A percentile compares a stretch with the other conserved stretches of the same genome.
Evolutionary conservation across 2,888 invertebrate genomes (phyloP).

Genomic region (Autographa gamma): DNA sequence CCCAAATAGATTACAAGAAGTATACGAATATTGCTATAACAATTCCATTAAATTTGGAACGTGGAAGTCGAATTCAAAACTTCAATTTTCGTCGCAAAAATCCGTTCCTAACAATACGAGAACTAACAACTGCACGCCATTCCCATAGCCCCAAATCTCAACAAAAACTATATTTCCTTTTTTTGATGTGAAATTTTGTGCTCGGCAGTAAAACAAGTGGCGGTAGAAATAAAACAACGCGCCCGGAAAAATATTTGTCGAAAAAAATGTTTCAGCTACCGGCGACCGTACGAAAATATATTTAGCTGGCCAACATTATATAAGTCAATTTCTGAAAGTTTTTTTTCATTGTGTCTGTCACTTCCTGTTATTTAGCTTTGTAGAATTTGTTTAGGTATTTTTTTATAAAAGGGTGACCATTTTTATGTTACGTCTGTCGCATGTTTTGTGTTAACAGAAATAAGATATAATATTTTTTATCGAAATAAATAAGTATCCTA

Average conservation of each 20-base stretch:
- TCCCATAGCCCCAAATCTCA: slow-evolving; percentile 38
- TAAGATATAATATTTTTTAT: neutral
- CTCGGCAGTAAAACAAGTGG: slow-evolving; percentile 53
- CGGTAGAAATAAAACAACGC: slow-evolving; percentile 46
- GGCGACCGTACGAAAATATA: slow-evolving; percentile 31
- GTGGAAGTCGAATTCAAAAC: neutral
- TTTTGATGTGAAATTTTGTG: slow-evolving; percentile 51
- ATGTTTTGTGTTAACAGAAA: too few relatives aligned
- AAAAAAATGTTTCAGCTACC: slow-evolving; percentile 40
- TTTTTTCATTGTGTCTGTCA: slow-evolving; percentile 3
- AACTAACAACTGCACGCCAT: slow-evolving; percentile 9
- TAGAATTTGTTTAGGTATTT: neutral
- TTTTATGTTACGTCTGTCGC: too few relatives aligned
- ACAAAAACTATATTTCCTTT: slow-evolving; percentile 45
- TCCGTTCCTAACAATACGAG: neutral
- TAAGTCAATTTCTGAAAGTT: slow-evolving; percentile 25
- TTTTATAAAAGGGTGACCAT: neutral
- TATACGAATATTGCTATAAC: too few relatives aligned
- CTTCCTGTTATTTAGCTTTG: neutral
- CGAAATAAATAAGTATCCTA: neutral
- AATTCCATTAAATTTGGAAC: too few relatives aligned
- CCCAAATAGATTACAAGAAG: too few relatives aligned
- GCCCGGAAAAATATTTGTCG: slow-evolving; percentile 47
- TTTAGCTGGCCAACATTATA: slow-evolving; percentile 30
- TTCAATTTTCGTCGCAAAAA: neutral